phyloP scores from a whole-genome alignment of 2,113 vertebrate genomes.

The Protobothrops mucrosquamatus region DNA sequence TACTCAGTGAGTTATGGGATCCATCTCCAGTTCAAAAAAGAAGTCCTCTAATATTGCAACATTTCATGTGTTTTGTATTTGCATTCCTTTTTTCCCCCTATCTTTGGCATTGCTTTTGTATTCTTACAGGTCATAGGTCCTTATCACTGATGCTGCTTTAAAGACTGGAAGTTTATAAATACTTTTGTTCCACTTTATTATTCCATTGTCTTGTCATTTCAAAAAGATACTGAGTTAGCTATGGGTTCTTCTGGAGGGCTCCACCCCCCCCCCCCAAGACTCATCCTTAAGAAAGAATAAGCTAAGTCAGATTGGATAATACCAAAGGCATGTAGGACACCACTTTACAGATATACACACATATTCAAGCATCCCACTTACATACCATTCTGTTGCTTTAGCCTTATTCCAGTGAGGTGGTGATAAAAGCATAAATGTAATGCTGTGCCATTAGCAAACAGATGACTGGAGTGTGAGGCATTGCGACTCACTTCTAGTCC shows the following conservation, averaged over 20 bases:
- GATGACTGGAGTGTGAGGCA: too few relatives aligned
- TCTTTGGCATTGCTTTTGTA: neutral
- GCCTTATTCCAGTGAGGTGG: too few relatives aligned
- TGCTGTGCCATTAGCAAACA: too few relatives aligned
- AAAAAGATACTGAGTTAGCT: conserved; percentile 3
- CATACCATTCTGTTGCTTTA: too few relatives aligned
- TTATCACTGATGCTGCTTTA: conserved; percentile 1
- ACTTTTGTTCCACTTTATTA: neutral
- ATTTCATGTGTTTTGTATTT: neutral
- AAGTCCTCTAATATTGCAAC: neutral
- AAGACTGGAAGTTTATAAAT: neutral
- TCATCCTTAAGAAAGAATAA: neutral
- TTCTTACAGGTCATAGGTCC: neutral
- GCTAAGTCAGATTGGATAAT: neutral
- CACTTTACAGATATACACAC: too few relatives aligned
- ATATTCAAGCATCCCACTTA: too few relatives aligned
- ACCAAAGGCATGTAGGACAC: too few relatives aligned
- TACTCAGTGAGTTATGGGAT: neutral
- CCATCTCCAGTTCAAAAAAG: neutral
- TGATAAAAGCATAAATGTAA: too few relatives aligned
- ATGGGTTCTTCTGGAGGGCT: neutral
- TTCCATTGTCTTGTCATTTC: neutral
- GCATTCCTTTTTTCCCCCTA: neutral
- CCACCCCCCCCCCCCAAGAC: too few relatives aligned
- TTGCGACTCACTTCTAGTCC: too few relatives aligned